Conservation (phyloP, 2,113 vertebrate species). For the Cnemophilus loriae region DNA sequence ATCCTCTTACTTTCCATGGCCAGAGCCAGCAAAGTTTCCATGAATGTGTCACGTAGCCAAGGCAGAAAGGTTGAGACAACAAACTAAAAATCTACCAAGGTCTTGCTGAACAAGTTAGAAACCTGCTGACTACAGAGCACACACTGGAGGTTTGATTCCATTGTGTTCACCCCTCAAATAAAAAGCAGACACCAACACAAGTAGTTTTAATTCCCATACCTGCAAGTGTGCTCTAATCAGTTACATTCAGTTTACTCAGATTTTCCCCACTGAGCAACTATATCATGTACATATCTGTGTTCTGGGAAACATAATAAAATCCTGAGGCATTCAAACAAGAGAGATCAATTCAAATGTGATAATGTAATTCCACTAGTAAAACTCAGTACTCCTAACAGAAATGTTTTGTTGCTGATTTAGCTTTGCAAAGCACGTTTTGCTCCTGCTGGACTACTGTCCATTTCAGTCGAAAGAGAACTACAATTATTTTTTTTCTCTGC, state of each 20-base stretch:
- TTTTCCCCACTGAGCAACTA: not conserved
- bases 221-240: not conserved
- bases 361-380: not conserved
- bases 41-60: rapidly evolving
- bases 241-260: not conserved
- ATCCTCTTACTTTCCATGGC: not conserved
- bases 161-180: not conserved
- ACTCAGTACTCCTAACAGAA: not conserved
- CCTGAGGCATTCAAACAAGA: not conserved
- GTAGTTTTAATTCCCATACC: not conserved
- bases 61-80: not conserved
- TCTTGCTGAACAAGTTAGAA: not conserved
- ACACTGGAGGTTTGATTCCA: not conserved
- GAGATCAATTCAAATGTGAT: not conserved
- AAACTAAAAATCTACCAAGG: not conserved
- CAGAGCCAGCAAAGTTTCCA: not conserved
- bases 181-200: not conserved
- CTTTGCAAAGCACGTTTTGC: not conserved
- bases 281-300: not conserved
- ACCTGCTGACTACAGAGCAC: not conserved
- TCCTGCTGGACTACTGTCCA: not conserved
- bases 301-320: not conserved
- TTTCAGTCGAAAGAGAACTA: not conserved
- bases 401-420: not conserved
- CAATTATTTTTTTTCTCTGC: not conserved